phyloP scores from a whole-genome alignment of 2,113 vertebrate species.

The Dromaius novaehollandiae region DNA sequence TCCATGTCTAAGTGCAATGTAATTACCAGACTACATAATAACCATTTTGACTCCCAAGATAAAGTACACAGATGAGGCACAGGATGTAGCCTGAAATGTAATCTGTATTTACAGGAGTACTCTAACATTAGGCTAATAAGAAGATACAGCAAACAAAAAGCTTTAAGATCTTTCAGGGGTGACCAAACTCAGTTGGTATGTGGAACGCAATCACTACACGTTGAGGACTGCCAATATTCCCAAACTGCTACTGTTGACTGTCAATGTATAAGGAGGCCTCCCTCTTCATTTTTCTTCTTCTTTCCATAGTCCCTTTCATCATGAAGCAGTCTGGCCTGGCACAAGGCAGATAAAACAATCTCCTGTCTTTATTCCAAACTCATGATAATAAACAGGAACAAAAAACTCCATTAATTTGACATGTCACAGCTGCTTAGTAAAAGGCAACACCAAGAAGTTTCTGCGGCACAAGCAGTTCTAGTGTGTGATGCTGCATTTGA shows the following conservation, averaged over 20 bases:
- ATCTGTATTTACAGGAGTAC: neutral
- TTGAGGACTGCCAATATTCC: neutral
- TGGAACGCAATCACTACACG: neutral
- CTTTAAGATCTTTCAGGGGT: neutral
- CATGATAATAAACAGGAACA: neutral
- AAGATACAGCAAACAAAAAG: conserved; percentile 1
- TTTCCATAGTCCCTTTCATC: neutral
- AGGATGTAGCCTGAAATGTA: neutral
- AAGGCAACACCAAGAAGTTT: neutral
- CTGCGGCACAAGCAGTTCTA: neutral
- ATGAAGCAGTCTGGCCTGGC: neutral
- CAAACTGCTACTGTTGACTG: neutral
- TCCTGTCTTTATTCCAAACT: neutral
- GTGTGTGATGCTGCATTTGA: neutral
- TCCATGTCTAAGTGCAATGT: neutral
- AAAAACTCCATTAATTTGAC: neutral
- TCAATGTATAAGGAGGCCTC: neutral
- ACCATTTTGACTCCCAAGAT: neutral
- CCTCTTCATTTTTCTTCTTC: neutral
- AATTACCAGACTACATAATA: neutral
- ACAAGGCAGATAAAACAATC: neutral
- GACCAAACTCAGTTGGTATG: neutral
- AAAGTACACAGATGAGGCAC: neutral
- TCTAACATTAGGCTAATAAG: neutral
- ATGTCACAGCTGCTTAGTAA: neutral